A percentile compares a stretch with the other conserved stretches of the same genome.
Evolutionary conservation across 2,797 vertebrate species (phyloP).

Genomic region (Microtus agrestis): DNA sequence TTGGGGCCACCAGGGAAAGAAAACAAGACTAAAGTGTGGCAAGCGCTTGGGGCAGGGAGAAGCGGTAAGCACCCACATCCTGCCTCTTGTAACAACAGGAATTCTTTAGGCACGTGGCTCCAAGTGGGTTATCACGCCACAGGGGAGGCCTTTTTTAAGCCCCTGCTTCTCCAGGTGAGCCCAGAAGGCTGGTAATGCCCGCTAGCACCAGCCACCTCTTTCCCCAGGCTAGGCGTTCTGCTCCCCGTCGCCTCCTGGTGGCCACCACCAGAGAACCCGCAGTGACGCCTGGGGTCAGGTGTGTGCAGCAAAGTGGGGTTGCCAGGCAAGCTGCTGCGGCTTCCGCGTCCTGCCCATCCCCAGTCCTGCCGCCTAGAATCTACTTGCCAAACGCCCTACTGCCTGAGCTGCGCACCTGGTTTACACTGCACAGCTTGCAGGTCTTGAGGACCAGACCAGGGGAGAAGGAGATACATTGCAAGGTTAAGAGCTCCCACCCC

Average conservation of each 20-base stretch:
- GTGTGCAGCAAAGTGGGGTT: neutral
- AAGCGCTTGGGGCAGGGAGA: neutral
- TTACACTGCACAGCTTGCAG: neutral
- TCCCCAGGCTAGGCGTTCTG: accelerated
- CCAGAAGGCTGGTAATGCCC: neutral
- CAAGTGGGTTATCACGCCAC: neutral
- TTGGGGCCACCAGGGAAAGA: neutral
- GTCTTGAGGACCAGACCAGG: neutral
- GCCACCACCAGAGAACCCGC: neutral
- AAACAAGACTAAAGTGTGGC: neutral
- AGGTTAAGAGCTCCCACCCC: neutral
- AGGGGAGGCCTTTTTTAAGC: no score
- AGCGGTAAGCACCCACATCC: no score
- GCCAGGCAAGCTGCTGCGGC: neutral
- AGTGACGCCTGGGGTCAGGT: constrained; percentile 5
- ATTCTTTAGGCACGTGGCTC: neutral
- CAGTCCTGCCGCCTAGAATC: neutral
- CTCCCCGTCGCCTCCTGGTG: constrained; percentile 58
- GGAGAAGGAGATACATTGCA: neutral
- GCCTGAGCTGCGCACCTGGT: neutral
- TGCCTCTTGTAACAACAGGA: neutral
- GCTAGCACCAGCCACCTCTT: no score
- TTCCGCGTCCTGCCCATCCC: neutral
- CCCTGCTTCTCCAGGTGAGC: neutral
- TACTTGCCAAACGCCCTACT: neutral